phyloP scores from a whole-genome alignment of 2,113 vertebrate genomes.

The Columba livia region DNA sequence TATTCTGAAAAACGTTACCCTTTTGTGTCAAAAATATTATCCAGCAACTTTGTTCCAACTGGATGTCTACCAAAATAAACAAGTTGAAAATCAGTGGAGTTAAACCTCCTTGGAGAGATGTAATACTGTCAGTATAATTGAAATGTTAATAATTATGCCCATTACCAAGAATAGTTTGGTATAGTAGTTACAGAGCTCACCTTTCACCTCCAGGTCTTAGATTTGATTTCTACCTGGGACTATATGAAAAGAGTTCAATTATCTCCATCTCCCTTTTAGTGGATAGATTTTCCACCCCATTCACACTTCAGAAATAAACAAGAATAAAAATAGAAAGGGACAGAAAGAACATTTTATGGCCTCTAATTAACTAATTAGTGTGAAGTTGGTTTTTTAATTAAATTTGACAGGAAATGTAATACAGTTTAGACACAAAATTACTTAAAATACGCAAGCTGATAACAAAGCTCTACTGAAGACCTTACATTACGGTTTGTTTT shows the following conservation, averaged over 20 bases:
- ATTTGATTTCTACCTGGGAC: slow-evolving; percentile 73
- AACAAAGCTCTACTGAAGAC: not conserved
- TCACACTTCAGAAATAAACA: slow-evolving; percentile 56
- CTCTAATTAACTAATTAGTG: not conserved
- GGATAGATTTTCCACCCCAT: slow-evolving; percentile 44
- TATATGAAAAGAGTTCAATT: slow-evolving; percentile 63
- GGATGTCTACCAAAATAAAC: slow-evolving; percentile 70
- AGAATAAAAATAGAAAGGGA: slow-evolving; percentile 51
- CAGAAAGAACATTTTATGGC: slow-evolving; percentile 21
- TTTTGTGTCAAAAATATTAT: slow-evolving; percentile 76
- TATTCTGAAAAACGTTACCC: slow-evolving; percentile 69
- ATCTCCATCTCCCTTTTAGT: slow-evolving; percentile 48
- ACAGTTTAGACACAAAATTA: not conserved
- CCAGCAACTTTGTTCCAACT: slow-evolving; percentile 75
- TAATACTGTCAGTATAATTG: slow-evolving; percentile 63
- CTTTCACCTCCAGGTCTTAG: slow-evolving; percentile 69
- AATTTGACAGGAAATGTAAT: not conserved
- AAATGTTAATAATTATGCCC: slow-evolving; percentile 74
- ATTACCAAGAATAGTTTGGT: slow-evolving; percentile 72
- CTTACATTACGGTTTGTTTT: not conserved
- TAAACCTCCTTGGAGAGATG: slow-evolving; percentile 73
- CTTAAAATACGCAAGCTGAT: not conserved
- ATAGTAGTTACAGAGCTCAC: slow-evolving; percentile 67
- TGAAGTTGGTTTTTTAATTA: not conserved
- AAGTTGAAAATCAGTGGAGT: slow-evolving; percentile 75